A percentile compares a stretch with the other conserved stretches of the same genome.
Conservation (phyloP, 37 sponge, comb jelly and placozoan species). For the Crambe crambe region DNA sequence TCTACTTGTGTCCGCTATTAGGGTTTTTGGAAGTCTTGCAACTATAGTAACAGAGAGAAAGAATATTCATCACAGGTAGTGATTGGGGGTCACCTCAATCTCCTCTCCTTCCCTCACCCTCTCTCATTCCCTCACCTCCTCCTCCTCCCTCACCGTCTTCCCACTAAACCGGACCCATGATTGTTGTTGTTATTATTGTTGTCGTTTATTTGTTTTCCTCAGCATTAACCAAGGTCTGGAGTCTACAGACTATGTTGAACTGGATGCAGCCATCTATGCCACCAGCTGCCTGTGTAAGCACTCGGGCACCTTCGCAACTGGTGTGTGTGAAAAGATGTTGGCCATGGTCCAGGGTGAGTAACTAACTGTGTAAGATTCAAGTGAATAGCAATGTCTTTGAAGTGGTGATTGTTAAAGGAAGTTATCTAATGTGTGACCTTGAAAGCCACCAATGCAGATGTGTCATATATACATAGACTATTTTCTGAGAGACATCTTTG, state of each 20-base stretch:
- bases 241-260: constrained; percentile 79
- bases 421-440: no score
- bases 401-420: no score
- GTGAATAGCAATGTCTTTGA: background rate
- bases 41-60: constrained; percentile 76
- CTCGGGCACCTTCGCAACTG: constrained; percentile 79
- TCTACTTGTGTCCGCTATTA: constrained; percentile 15
- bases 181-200: no score
- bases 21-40: constrained; percentile 86
- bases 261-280: constrained; percentile 88
- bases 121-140: background rate
- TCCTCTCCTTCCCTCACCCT: background rate
- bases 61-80: constrained; percentile 88
- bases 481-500: no score
- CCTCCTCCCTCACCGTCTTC: background rate
- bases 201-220: background rate
- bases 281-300: constrained; percentile 69
- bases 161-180: background rate
- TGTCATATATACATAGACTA: no score
- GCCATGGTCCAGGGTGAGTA: constrained; percentile 86
- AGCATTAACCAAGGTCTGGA: constrained; percentile 82
- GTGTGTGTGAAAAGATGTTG: constrained; percentile 82
- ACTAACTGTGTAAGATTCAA: no score
- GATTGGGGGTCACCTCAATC: background rate
- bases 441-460: no score